These are phyloP conservation scores for Lepilemur ruficaudatus DNA, from an alignment of 2,797 vertebrate genomes.

Conservation along the genomic window DNA sequence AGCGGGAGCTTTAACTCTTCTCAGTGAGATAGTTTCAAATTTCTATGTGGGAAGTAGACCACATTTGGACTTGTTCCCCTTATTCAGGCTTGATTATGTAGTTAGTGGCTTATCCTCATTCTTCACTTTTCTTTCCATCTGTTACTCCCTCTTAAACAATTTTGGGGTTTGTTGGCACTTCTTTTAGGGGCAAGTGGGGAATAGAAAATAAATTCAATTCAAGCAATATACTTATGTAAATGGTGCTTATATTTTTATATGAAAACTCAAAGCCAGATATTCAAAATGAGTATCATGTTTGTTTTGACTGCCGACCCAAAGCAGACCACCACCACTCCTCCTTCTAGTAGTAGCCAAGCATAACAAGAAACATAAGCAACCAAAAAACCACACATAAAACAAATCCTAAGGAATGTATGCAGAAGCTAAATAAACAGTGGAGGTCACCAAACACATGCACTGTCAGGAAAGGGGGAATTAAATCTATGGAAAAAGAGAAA, in stretches of 20 bases:
- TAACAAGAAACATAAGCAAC: slow-evolving; percentile 79
- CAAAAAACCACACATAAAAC: slow-evolving; percentile 77
- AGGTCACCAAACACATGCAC: slow-evolving; percentile 78
- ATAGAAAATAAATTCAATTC: slow-evolving; percentile 63
- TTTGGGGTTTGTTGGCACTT: slow-evolving; percentile 40
- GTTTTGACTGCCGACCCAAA: slow-evolving; percentile 74
- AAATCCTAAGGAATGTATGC: slow-evolving; percentile 78
- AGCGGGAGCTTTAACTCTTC: not conserved
- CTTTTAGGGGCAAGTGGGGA: slow-evolving; percentile 12
- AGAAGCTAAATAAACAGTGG: slow-evolving; percentile 78
- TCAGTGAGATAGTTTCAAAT: not conserved
- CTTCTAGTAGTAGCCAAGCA: slow-evolving; percentile 75
- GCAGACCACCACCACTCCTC: slow-evolving; percentile 74
- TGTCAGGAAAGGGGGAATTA: slow-evolving; percentile 71
- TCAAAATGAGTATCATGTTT: slow-evolving; percentile 78
- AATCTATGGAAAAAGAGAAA: slow-evolving; percentile 73
- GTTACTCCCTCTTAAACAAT: slow-evolving; percentile 32
- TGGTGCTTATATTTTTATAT: slow-evolving; percentile 71
- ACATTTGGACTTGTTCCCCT: not conserved
- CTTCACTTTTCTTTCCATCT: not conserved
- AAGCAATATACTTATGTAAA: slow-evolving; percentile 73
- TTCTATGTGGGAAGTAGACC: not conserved
- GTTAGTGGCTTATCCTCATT: not conserved
- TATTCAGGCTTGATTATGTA: not conserved
- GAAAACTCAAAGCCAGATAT: slow-evolving; percentile 75